Base-by-base conservation (phyloP, 2,113 vertebrate genomes). In the Prunella fulvescens region DNA sequence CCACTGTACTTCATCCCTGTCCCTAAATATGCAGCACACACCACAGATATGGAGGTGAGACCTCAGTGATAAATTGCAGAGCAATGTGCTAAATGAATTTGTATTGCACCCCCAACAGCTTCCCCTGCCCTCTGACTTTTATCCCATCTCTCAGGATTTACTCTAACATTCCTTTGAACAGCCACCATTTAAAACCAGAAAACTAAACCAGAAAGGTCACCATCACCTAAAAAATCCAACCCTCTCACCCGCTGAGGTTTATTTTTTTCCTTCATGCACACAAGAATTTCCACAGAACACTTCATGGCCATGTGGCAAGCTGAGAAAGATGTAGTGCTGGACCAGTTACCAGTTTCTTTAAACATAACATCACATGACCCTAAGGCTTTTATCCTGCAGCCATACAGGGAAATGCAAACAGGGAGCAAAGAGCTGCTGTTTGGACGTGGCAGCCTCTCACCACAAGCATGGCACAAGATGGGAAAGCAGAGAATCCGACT, bases 81-180 rank as follows among this genome's bases (percentile, higher is more conserved):
- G 45, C 91, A 72, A 66, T 72, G 78, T 94, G 84, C 74, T 90
- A 94, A 91, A 95, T 66, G 11, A 77, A 87, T 90, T 81, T 80
- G 35, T 73, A 31, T 70, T 76, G 40, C 81, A 82, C 14, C 26
- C 58, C 70, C 45, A 93, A 67, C 48, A 80, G 73, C 70, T 69
- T 95, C 42, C 47, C 24, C 29, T 90, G 74, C 65, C 84, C 79
- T 95, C 78, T 91, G 96, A 86, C 86, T 92, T 74, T 48, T 47
- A 84, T 25, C 56, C 87, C 73, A 76, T 73, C 73, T 94, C 87
- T 91, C 85, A 94, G 54, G 70, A 90, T 95, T 94, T 90, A 57
- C 22, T 85, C 23, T 24, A 90, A 81, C 67, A 53, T 71, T 86
- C 48, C 37, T 64, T 79, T 91, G 66, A 87, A 53, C 31, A 76